These are phyloP conservation scores for Parauchenoglanis ngamensis DNA, from an alignment of 2,797 vertebrate genomes.

Conservation along the genomic window DNA sequence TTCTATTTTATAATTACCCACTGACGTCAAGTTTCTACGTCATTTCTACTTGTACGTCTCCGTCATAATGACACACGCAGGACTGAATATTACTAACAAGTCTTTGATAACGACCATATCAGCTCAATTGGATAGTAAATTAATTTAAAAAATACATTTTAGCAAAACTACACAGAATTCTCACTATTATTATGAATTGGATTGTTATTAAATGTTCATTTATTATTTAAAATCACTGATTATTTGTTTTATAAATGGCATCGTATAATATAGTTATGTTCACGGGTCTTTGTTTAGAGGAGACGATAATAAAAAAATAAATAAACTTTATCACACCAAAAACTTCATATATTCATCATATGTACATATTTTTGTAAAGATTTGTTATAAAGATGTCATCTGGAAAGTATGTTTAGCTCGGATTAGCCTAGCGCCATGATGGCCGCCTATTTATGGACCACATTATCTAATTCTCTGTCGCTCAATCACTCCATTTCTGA, in stretches of 20 bases:
- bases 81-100: not conserved
- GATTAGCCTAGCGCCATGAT: conserved; percentile 36
- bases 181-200: not conserved
- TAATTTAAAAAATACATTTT: not conserved
- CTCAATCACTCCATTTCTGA: not conserved
- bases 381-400: not conserved
- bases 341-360: not conserved
- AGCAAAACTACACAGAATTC: not conserved
- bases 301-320: not conserved
- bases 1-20: not conserved
- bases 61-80: not conserved
- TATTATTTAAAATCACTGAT: no score
- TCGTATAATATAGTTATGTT: not conserved
- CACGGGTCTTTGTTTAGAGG: not conserved
- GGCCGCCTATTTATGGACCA: conserved; percentile 58
- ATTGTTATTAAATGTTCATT: not conserved
- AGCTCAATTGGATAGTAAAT: not conserved
- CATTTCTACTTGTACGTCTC: not conserved
- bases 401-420: conserved; percentile 8
- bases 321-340: not conserved
- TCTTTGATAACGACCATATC: not conserved
- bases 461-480: conserved; percentile 27
- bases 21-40: not conserved
- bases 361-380: not conserved
- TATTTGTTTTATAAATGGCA: not conserved